Conservation (phyloP, 2,888 invertebrate genomes). For the Chymomyza amoena region DNA sequence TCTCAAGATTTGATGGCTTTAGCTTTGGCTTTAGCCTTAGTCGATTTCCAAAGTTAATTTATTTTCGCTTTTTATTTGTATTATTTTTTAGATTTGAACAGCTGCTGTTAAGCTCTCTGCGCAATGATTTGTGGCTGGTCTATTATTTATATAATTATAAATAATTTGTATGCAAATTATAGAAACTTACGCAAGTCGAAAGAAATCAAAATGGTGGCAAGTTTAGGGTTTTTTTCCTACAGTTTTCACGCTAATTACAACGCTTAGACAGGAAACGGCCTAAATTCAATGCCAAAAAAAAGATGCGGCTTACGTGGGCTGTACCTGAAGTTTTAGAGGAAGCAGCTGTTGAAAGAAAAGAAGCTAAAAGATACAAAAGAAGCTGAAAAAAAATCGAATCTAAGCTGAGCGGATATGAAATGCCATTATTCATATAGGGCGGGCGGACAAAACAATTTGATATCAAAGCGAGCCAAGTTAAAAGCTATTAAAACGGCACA, state of each 20-base stretch:
- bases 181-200: slow-evolving; percentile 23
- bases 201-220: not conserved
- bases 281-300: slow-evolving; percentile 1
- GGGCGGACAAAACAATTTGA: slow-evolving; percentile 60
- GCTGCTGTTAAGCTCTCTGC: slow-evolving; percentile 43
- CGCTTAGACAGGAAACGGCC: slow-evolving; percentile 40
- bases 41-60: slow-evolving; percentile 23
- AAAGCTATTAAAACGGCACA: slow-evolving; percentile 31
- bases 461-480: slow-evolving; percentile 45
- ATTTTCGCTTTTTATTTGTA: not conserved
- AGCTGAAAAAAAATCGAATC: not conserved
- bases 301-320: slow-evolving; percentile 1
- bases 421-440: slow-evolving; percentile 57
- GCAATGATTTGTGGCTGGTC: slow-evolving; percentile 52
- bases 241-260: slow-evolving; percentile 32
- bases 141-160: slow-evolving; percentile 48
- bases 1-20: not conserved
- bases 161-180: slow-evolving; percentile 29
- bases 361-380: not conserved
- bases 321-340: not conserved
- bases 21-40: not conserved
- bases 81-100: not conserved
- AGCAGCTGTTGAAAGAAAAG: not conserved
- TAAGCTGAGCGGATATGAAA: slow-evolving; percentile 55
- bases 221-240: slow-evolving; percentile 7